Base-by-base conservation (phyloP, 2,888 invertebrate genomes). In the Morpho achilles region DNA sequence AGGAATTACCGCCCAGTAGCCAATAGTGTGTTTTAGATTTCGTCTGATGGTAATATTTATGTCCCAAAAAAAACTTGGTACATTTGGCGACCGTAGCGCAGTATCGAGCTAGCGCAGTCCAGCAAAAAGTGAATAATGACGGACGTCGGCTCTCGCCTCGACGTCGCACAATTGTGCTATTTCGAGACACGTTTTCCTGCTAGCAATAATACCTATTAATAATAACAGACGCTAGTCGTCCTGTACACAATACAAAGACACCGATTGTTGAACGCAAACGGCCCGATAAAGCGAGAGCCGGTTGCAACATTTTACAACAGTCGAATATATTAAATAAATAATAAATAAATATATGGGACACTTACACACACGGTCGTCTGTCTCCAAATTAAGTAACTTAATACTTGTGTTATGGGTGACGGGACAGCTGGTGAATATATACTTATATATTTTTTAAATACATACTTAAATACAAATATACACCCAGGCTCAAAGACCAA, bases 171-270 rank as follows among this genome's bases (percentile, higher is more conserved):
- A 82, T 77, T 72, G 76, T 67, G 81, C 84, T 85, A 86, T 85
- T 86, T 85, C 76, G 75, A 84, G 82, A 79, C 75, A 75, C 76
- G 74, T 86, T 85, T 84, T 87, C 85, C 86, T 86, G 82, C 70
- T 82, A 77, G 76, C 73, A 77, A 81, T 76, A 79, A 75, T 76
- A 79, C 74, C 72, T 73, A 76, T 70, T 75, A 79, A 79, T 81
- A 81, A 82, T 79, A 80, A 79, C 74, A 73, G 69, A 65, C 70
- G 72, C 66, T 70, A 69, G 71, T 71, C 77, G 68, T 74, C 75
- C 70, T 71, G 62, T 65, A 32, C 32, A 68, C 69, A 74, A 69
- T 66, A 58, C 59, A 69, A 69, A 67, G 61, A 65, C 66, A 69
- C 64, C 53, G 62, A 59, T 62, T 59, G 59, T 57, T 49, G 47